phyloP scores from a whole-genome alignment of 2,113 vertebrate species.

The Sinocyclocheilus anophthalmus region DNA sequence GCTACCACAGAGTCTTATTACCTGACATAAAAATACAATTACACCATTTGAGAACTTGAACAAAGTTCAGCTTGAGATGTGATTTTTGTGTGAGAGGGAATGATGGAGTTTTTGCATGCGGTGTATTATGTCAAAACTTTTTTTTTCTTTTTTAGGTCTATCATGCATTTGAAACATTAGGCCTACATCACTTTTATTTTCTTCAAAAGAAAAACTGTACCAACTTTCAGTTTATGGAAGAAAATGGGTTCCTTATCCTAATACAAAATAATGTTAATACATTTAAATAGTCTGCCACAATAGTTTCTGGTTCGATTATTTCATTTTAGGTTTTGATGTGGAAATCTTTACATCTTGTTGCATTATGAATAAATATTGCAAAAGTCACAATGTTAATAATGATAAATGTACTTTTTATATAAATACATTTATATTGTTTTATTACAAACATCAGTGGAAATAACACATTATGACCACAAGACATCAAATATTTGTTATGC shows the following conservation, averaged over 20 bases:
- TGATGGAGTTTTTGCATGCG: neutral
- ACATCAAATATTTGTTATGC: neutral
- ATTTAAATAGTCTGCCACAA: neutral
- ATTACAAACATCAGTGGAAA: neutral
- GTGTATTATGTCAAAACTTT: neutral
- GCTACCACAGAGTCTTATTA: neutral
- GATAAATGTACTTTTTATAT: neutral
- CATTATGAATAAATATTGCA: neutral
- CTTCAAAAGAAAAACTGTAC: too few relatives aligned
- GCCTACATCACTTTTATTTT: too few relatives aligned
- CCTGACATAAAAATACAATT: neutral
- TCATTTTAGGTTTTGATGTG: too few relatives aligned
- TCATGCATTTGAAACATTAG: too few relatives aligned
- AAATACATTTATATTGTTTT: neutral
- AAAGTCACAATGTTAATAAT: neutral
- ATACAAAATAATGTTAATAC: neutral
- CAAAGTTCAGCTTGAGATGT: slow-evolving; percentile 40
- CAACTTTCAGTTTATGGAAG: neutral
- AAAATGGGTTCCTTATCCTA: neutral
- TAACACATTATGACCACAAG: neutral
- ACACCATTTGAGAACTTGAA: neutral
- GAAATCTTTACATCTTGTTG: too few relatives aligned
- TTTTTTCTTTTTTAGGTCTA: too few relatives aligned
- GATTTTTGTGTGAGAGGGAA: neutral
- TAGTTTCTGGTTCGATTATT: too few relatives aligned